These are phyloP conservation scores for Pangasius macronema DNA, from an alignment of 2,797 vertebrate genomes.

Conservation along the genomic window DNA sequence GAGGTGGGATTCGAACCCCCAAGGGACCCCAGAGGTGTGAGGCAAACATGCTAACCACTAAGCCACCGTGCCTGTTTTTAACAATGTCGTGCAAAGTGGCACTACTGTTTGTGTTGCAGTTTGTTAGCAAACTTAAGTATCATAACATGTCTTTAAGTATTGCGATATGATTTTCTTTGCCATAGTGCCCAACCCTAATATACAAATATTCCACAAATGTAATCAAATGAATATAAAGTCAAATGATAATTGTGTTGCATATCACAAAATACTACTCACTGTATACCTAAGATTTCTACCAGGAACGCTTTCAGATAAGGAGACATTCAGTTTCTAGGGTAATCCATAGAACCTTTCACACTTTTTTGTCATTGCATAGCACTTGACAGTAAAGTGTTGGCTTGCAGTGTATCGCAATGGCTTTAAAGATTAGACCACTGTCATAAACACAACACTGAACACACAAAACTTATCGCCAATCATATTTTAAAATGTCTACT, in stretches of 20 bases:
- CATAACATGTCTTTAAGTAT: background rate
- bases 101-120: background rate
- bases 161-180: background rate
- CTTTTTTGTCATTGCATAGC: background rate
- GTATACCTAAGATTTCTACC: background rate
- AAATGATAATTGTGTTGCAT: background rate
- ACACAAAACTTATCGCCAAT: background rate
- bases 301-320: background rate
- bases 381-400: background rate
- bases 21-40: no score
- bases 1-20: no score
- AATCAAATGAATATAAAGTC: background rate
- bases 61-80: background rate
- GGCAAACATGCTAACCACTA: no score
- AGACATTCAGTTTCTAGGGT: background rate
- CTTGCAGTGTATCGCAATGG: background rate
- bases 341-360: background rate
- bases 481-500: background rate
- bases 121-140: background rate
- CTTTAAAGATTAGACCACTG: background rate
- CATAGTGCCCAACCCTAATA: background rate
- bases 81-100: background rate
- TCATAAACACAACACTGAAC: background rate
- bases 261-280: background rate
- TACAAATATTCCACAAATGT: background rate